Conservation (phyloP, 1,140 invertebrate genomes). For the Drosophila nigrodunni region DNA sequence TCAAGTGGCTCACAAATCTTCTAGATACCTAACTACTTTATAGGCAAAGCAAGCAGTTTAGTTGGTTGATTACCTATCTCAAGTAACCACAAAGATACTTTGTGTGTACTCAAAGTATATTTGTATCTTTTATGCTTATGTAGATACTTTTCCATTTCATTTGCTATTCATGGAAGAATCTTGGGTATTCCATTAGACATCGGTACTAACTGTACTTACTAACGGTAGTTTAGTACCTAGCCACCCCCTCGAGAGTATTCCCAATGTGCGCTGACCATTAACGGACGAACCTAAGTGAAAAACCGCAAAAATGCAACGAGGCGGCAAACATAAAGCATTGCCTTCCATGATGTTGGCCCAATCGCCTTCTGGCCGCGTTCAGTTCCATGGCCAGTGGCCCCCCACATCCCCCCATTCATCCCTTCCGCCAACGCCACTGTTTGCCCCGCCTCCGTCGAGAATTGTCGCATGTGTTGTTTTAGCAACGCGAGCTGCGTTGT, state of each 20-base stretch:
- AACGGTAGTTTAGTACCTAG: neutral
- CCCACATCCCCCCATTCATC: conserved; percentile 7
- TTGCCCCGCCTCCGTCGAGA: conserved; percentile 9
- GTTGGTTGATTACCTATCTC: no score
- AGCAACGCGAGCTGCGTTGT: conserved; percentile 31
- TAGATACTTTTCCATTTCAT: no score
- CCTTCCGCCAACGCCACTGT: neutral
- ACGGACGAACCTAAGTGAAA: conserved; percentile 25
- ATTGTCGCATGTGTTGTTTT: conserved; percentile 43
- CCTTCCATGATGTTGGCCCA: conserved; percentile 31
- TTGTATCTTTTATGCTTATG: no score
- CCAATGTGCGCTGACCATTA: conserved; percentile 30
- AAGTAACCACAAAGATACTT: no score
- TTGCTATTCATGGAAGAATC: neutral
- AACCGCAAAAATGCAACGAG: conserved; percentile 44
- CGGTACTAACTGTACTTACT: neutral
- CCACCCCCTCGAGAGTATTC: conserved; percentile 20
- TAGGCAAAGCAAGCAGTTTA: no score
- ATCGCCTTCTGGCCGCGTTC: conserved; percentile 14
- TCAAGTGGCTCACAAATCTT: no score
- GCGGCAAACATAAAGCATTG: conserved; percentile 46
- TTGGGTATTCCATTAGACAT: neutral
- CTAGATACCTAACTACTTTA: no score
- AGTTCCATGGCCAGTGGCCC: conserved; percentile 6
- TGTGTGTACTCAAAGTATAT: no score